Conservation (phyloP, 2,113 vertebrate genomes). For the Aix galericulata region DNA sequence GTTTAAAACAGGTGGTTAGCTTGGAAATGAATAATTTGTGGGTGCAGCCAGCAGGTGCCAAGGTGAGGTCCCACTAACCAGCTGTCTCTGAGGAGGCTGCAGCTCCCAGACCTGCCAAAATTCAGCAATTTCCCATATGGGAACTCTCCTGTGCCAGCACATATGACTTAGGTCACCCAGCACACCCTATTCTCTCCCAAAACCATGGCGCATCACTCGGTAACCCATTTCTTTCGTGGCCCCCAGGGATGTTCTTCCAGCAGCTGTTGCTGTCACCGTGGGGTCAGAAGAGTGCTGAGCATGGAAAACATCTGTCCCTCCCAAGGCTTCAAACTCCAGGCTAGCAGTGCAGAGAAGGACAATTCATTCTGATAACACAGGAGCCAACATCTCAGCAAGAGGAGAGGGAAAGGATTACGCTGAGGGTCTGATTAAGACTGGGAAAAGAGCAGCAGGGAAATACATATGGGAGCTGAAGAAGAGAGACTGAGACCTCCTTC, state of each 20-base stretch:
- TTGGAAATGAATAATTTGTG: neutral
- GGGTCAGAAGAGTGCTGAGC: neutral
- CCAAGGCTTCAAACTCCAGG: neutral
- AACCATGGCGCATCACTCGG: neutral
- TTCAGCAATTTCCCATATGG: neutral
- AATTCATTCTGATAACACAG: neutral
- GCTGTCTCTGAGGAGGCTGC: neutral
- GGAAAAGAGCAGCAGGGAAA: neutral
- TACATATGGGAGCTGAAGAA: neutral
- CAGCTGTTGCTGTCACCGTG: neutral
- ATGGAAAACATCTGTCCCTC: neutral
- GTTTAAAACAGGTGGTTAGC: neutral
- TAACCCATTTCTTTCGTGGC: neutral
- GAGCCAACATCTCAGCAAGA: neutral
- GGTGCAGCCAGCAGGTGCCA: neutral
- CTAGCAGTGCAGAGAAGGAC: neutral
- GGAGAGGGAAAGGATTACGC: neutral
- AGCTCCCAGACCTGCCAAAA: neutral
- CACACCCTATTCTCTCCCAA: neutral
- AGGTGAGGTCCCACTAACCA: neutral
- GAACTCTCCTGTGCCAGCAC: neutral
- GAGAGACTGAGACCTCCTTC: neutral
- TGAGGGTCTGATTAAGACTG: neutral
- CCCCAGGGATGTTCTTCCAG: neutral
- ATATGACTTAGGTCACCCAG: neutral